These are phyloP conservation scores for Babylonia areolata DNA, from an alignment of 1,140 invertebrate genomes.

Conservation along the genomic window DNA sequence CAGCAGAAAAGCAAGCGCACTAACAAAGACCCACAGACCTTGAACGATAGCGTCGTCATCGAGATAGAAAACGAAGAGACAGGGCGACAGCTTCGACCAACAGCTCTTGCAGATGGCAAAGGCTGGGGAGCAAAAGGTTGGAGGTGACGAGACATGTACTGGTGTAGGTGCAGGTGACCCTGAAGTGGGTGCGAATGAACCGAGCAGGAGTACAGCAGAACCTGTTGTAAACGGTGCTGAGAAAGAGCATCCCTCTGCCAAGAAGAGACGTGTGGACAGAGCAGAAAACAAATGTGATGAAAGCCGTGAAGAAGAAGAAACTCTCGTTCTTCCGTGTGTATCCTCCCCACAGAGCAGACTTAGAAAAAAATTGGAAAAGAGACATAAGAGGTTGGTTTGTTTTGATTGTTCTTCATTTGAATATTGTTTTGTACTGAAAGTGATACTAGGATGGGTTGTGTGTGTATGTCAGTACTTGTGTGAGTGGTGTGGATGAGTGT, in stretches of 20 bases:
- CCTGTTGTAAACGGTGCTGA: not conserved
- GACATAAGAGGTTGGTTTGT: not conserved
- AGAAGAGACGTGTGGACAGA: not conserved
- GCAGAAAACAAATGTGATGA: not conserved
- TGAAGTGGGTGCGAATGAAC: not conserved
- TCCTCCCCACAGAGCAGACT: too few relatives aligned
- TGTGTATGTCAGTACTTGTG: too few relatives aligned
- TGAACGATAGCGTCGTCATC: not conserved
- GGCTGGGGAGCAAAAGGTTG: not conserved
- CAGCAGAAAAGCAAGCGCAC: not conserved
- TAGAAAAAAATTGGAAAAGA: not conserved
- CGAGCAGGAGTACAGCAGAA: not conserved
- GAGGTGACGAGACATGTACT: not conserved
- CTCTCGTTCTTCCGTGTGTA: too few relatives aligned
- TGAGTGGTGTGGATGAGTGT: too few relatives aligned
- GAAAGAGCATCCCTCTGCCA: not conserved
- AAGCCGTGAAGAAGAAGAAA: not conserved
- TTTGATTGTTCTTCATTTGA: not conserved
- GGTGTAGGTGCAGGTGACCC: not conserved
- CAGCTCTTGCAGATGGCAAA: conserved; percentile 3
- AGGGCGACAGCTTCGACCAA: not conserved
- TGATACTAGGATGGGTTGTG: too few relatives aligned
- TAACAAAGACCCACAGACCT: not conserved
- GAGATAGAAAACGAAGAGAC: not conserved
- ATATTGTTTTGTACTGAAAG: too few relatives aligned